These are phyloP conservation scores for Hexactinellida sp. DNA, from an alignment of 37 sponge, comb jelly and placozoan species.

Conservation along the genomic window DNA sequence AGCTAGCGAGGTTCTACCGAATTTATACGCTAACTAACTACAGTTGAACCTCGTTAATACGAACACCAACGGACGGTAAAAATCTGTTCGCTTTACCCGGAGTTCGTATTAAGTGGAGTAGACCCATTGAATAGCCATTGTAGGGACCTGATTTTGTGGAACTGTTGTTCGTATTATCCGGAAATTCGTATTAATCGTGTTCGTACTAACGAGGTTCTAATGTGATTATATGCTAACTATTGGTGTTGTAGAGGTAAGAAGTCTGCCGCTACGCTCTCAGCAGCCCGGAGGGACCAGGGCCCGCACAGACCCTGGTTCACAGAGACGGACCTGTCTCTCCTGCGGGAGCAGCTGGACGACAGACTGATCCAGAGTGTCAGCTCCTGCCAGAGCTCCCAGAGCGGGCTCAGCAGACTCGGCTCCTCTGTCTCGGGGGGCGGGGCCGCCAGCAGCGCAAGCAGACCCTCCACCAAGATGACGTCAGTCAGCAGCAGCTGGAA, in stretches of 20 bases:
- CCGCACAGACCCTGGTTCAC: neutral
- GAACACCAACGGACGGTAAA: too few species aligned
- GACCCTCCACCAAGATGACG: neutral
- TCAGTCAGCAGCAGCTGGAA: neutral
- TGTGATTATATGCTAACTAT: too few species aligned
- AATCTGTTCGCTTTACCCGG: too few species aligned
- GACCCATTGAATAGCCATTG: too few species aligned
- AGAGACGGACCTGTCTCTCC: neutral
- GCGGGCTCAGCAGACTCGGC: neutral
- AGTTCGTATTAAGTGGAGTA: too few species aligned
- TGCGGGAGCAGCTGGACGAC: neutral
- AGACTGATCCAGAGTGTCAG: neutral
- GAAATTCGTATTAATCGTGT: too few species aligned
- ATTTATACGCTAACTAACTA: too few species aligned
- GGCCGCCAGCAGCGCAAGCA: neutral
- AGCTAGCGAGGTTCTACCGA: too few species aligned
- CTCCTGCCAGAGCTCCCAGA: neutral
- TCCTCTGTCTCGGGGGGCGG: neutral
- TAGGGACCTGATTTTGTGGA: too few species aligned
- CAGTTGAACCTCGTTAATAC: too few species aligned
- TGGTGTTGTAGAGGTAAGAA: slow-evolving; percentile 8
- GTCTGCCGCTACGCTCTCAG: neutral
- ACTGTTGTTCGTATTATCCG: too few species aligned
- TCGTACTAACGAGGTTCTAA: too few species aligned
- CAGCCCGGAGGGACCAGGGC: neutral